Conservation (phyloP, 2,113 vertebrate genomes). For the Gymnogyps californianus region DNA sequence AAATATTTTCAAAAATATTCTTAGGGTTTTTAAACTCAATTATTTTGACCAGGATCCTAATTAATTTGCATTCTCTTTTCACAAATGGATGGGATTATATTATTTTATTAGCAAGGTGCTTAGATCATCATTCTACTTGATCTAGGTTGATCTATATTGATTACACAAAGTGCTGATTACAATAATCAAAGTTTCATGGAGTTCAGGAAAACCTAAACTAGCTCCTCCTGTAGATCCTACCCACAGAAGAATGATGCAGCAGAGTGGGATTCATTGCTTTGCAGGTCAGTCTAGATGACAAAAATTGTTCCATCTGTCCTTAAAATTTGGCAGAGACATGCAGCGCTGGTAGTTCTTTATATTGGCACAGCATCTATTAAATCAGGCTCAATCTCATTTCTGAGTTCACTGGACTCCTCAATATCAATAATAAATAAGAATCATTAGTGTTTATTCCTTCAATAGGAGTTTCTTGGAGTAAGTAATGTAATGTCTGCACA, state of each 20-base stretch:
- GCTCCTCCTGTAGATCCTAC: neutral
- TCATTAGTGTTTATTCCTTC: constrained; percentile 63
- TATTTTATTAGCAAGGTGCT: neutral
- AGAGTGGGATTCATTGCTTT: neutral
- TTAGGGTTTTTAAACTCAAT: neutral
- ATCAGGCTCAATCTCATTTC: neutral
- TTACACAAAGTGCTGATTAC: neutral
- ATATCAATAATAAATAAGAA: constrained; percentile 4
- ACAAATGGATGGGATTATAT: neutral
- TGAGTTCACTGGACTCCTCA: neutral
- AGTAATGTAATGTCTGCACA: constrained; percentile 49
- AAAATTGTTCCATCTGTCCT: neutral
- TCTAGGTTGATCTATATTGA: neutral
- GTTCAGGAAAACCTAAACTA: neutral
- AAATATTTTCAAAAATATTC: neutral
- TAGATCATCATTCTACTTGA: neutral
- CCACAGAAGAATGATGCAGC: neutral
- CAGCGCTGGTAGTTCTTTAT: neutral
- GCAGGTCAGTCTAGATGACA: neutral
- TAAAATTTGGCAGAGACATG: neutral
- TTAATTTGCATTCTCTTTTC: neutral
- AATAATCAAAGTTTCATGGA: neutral
- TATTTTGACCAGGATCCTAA: neutral
- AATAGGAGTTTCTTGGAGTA: constrained; percentile 56
- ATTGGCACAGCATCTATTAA: neutral